Conservation (phyloP, 2,797 vertebrate species). For the Sebastes nivosus region DNA sequence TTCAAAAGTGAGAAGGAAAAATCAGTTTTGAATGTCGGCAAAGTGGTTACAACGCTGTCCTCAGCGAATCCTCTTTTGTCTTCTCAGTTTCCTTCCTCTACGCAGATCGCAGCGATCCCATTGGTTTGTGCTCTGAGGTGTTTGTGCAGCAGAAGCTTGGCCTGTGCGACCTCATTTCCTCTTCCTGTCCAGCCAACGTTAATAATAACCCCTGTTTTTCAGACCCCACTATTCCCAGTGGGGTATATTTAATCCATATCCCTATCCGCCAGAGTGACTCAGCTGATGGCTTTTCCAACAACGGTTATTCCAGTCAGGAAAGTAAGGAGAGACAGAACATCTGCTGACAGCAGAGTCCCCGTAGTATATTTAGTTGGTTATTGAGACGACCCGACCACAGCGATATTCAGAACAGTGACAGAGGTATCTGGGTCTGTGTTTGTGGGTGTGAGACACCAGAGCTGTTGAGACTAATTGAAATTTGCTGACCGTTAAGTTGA, state of each 20-base stretch:
- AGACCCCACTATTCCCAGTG: conserved; percentile 46
- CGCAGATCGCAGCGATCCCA: conserved; percentile 27
- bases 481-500: conserved; percentile 72
- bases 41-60: conserved; percentile 36
- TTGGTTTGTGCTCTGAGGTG: conserved; percentile 62
- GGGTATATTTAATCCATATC: conserved; percentile 64
- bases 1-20: background rate
- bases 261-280: conserved; percentile 59
- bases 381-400: conserved; percentile 33
- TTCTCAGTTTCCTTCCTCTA: conserved; percentile 67
- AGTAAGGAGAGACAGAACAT: conserved; percentile 56
- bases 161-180: conserved; percentile 74
- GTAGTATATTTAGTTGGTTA: conserved; percentile 49
- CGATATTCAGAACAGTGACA: conserved; percentile 9
- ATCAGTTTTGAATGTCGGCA: background rate
- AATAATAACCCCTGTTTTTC: conserved; percentile 78
- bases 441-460: conserved; percentile 32
- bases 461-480: conserved; percentile 63
- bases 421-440: conserved; percentile 19
- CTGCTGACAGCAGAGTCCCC: conserved; percentile 45
- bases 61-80: conserved; percentile 64
- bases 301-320: conserved; percentile 57
- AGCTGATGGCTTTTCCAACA: conserved; percentile 69
- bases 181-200: conserved; percentile 72
- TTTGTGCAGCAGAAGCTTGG: conserved; percentile 70